A percentile compares a stretch with the other conserved stretches of the same genome.
Conservation (phyloP, 2,888 invertebrate species). For the Mythimna loreyi region DNA sequence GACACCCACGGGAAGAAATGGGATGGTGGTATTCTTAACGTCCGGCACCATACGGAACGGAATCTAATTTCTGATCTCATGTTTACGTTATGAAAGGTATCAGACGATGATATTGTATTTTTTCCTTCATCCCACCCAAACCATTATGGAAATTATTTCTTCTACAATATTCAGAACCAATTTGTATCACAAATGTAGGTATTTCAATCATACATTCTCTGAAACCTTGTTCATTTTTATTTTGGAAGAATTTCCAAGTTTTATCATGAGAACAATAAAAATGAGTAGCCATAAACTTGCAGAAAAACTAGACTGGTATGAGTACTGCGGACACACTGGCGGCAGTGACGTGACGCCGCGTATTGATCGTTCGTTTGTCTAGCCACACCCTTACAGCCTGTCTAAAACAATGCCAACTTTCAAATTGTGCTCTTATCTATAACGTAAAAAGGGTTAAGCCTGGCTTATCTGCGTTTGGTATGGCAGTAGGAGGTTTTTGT, state of each 20-base stretch:
- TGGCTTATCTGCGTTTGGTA: constrained; percentile 40
- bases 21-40: no score
- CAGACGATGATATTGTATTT: constrained; percentile 12
- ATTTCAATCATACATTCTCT: constrained; percentile 17
- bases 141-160: constrained; percentile 26
- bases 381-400: constrained; percentile 61
- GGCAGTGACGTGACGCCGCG: constrained; percentile 55
- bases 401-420: constrained; percentile 51
- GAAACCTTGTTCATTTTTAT: constrained; percentile 13
- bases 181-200: constrained; percentile 27
- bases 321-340: constrained; percentile 48
- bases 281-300: constrained; percentile 26
- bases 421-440: constrained; percentile 49
- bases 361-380: constrained; percentile 62
- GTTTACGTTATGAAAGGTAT: constrained; percentile 17
- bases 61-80: constrained; percentile 40
- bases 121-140: constrained; percentile 9
- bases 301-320: constrained; percentile 23
- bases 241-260: constrained; percentile 4
- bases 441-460: constrained; percentile 46
- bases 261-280: constrained; percentile 29
- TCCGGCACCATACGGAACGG: no score
- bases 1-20: no score
- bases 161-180: constrained; percentile 30
- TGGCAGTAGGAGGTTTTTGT: constrained; percentile 12